Base-by-base conservation (phyloP, 2,888 invertebrate genomes). In the Lasioglossum pauxillum region DNA sequence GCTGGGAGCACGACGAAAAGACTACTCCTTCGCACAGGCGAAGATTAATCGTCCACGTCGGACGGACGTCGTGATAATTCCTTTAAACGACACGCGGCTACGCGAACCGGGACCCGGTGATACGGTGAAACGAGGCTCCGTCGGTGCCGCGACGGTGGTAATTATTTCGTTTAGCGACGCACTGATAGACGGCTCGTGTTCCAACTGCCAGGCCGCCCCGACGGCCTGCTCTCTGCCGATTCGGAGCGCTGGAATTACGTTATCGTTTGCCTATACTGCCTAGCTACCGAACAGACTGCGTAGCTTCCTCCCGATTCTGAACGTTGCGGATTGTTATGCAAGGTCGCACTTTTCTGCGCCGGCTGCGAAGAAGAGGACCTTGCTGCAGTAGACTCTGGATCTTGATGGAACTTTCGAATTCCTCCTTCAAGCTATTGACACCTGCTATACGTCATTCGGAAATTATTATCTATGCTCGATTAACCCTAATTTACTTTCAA, bases 31-130 rank as follows among this genome's bases (percentile, higher is more conserved):
- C 84, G 78, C 83, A 78, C 82, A 53, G 81, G 75, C 67, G 49
- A 91, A 88, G 88, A 91, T 90, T 89, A 90, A 90, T 90, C 88
- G 83, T 80, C 76, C 86, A 81, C 84, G 84, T 88, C 83, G 73
- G 80, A 78, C 75, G 82, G 60, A 88, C 80, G 83, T 84, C 84
- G 78, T 84, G 90, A 86, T 90, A 88, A 91, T 91, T 89, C 90
- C 86, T 89, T 85, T 83, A 89, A 89, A 75, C 88, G 88, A 89
- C 89, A 88, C 86, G 86, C 81, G 76, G 78, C 82, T 71, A 74
- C 79, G 81, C 84, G 87, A 78, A 64, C 78, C 53, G 57, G 64
- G 64, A 49, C 72, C 44, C 49, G 71, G 77, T 80, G 84, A 86
- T 87, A 87, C 83, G 80, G 78, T 78, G 88, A 87, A 88, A 87